Evolutionary conservation across 2,888 invertebrate species (phyloP).

Genomic region (Ferrisia virgata): DNA sequence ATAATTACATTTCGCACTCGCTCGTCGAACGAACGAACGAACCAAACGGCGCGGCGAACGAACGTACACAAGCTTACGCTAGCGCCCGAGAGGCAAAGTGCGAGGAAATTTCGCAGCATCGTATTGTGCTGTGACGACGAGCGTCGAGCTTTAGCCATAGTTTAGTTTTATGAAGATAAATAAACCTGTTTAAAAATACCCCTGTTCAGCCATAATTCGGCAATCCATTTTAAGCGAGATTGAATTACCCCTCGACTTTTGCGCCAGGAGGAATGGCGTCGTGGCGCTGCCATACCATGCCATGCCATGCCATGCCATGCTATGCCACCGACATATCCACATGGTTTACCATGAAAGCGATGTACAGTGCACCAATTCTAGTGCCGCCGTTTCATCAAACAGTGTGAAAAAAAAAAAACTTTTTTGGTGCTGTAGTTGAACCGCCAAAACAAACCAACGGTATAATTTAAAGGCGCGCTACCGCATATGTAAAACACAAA

Average conservation of each 20-base stretch:
- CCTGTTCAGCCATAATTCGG: background rate
- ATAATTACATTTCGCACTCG: conserved; percentile 6
- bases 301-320: too few relatives aligned
- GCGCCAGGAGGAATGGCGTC: too few relatives aligned
- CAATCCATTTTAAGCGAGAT: conserved; percentile 3
- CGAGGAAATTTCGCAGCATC: background rate
- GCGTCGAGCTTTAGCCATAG: background rate
- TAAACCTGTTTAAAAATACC: conserved; percentile 17
- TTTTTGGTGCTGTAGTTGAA: background rate
- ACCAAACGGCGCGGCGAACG: too few relatives aligned
- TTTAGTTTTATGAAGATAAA: conserved; percentile 2
- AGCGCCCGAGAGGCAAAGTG: too few relatives aligned
- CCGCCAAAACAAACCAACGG: conserved; percentile 3
- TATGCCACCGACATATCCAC: background rate
- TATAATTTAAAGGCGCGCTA: conserved; percentile 5
- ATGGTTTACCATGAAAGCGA: background rate
- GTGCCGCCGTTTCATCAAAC: background rate
- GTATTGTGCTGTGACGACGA: background rate
- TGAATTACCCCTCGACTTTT: conserved; percentile 1
- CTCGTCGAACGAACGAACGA: background rate
- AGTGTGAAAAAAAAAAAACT: background rate
- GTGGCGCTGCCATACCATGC: background rate
- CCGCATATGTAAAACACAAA: conserved; percentile 3
- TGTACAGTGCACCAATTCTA: background rate
- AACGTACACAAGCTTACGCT: too few relatives aligned